Base-by-base conservation (phyloP, 2,888 invertebrate species). In the Nebria brevicollis region DNA sequence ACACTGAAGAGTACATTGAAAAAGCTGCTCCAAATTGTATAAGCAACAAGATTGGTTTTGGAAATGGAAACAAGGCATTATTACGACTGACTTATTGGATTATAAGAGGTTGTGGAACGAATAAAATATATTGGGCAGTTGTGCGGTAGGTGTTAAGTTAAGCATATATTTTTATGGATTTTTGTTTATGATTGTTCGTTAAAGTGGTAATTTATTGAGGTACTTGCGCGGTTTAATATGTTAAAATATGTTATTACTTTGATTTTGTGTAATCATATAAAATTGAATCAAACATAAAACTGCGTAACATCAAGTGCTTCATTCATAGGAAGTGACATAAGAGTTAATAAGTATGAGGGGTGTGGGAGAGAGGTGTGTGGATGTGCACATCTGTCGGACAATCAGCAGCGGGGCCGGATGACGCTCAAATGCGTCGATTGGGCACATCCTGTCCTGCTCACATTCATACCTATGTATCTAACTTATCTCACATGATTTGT, bases 361-460 rank as follows among this genome's bases (percentile, higher is more conserved):
- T 68, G 68, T 68, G 26, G 20, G 20, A 15, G 20, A 68, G 20
- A 26, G 26, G 41, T 79, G 74, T 68, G 74, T 68, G 66, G 41
- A 41, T 72, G 73, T 77, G 81, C 77, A 86, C 85, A 85, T 87
- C 86, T 87, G 86, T 84, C 83, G 84, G 80, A 84, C 85, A 87
- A 87, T 87, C 87, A 86, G 54, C 54, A 54, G 84, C 70, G 72
- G 84, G 86, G 84, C 87, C 87, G 87, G 87, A 87, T 87, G 87
- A 85, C 85, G 85, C 83, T 86, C 86, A 85, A 87, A 87, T 86
- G 85, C 85, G 76, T 85, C 86, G 87, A 87, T 87, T 87, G 87
- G 86, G 85, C 85, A 86, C 86, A 87, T 87, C 87, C 87, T 87
- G 87, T 83, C 80, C 82, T 77, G 75, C 65, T 70, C 70, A 70